phyloP scores from a whole-genome alignment of 2,888 invertebrate species.

The Cataglyphis rosenhaueri region DNA sequence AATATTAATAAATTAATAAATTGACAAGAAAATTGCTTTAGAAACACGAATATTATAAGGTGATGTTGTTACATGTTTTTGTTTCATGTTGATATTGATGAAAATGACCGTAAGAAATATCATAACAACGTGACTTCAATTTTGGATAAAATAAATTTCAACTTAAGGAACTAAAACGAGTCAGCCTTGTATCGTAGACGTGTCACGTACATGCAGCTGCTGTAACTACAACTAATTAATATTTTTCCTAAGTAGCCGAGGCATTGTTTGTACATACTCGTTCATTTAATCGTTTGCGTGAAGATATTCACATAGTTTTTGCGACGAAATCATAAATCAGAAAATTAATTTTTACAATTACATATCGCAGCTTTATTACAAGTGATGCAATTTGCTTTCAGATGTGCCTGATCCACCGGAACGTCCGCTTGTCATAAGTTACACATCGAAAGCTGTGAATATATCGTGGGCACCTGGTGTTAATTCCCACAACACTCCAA shows the following conservation, averaged over 20 bases:
- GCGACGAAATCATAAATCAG: not conserved
- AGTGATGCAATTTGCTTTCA: constrained; percentile 83
- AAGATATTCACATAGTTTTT: not conserved
- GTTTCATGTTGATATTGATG: constrained; percentile 34
- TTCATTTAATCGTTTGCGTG: not conserved
- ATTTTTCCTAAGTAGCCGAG: constrained; percentile 28
- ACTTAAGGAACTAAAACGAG: constrained; percentile 28
- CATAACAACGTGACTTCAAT: constrained; percentile 46
- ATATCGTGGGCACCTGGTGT: constrained; percentile 91
- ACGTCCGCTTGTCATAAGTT: constrained; percentile 90
- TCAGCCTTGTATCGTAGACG: constrained; percentile 30
- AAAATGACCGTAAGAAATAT: constrained; percentile 32
- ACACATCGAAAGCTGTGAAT: constrained; percentile 91
- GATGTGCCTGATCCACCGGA: constrained; percentile 91
- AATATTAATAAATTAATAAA: not conserved
- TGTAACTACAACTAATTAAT: constrained; percentile 40
- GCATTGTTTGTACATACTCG: not conserved
- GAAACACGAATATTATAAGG: constrained; percentile 23
- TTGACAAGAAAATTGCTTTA: constrained; percentile 41
- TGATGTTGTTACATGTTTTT: not conserved
- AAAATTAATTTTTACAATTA: not conserved
- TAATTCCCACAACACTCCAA: constrained; percentile 89
- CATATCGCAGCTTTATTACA: not conserved
- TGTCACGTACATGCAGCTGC: constrained; percentile 10
- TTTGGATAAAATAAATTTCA: constrained; percentile 50